Evolutionary conservation across 2,888 invertebrate species (phyloP).

Genomic region (Masnerella sp.): DNA sequence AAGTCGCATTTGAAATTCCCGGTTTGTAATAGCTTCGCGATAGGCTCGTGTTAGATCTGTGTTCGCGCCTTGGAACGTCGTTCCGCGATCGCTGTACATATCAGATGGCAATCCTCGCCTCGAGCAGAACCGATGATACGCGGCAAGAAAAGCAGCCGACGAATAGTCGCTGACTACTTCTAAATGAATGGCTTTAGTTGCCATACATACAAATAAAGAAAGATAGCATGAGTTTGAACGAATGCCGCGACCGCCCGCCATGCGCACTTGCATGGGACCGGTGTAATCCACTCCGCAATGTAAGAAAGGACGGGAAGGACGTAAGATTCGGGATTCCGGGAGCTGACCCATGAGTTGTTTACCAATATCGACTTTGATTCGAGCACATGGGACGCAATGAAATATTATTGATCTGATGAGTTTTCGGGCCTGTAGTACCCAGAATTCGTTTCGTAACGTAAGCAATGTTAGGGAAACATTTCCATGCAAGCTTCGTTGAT

Average conservation of each 20-base stretch:
- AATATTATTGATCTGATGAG: neutral
- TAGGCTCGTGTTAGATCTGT: neutral
- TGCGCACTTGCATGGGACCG: neutral
- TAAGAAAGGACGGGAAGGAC: neutral
- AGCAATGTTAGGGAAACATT: neutral
- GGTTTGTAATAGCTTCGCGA: neutral
- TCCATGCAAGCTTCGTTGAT: neutral
- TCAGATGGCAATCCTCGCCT: neutral
- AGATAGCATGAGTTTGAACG: neutral
- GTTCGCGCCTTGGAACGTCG: slow-evolving; percentile 5
- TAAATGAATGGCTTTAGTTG: neutral
- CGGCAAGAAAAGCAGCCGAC: neutral
- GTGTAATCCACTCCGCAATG: slow-evolving; percentile 1
- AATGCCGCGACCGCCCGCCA: neutral
- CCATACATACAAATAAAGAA: neutral
- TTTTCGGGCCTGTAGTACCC: neutral
- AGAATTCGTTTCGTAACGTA: neutral
- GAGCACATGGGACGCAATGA: neutral
- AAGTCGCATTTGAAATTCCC: neutral
- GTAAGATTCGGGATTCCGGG: neutral
- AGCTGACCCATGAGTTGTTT: neutral
- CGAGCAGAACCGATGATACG: neutral
- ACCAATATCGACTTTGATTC: neutral
- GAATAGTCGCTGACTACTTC: neutral
- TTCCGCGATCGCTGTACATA: slow-evolving; percentile 3